Base-by-base conservation (phyloP, 2,797 vertebrate species). In the Enteromius afrohamiltoni region DNA sequence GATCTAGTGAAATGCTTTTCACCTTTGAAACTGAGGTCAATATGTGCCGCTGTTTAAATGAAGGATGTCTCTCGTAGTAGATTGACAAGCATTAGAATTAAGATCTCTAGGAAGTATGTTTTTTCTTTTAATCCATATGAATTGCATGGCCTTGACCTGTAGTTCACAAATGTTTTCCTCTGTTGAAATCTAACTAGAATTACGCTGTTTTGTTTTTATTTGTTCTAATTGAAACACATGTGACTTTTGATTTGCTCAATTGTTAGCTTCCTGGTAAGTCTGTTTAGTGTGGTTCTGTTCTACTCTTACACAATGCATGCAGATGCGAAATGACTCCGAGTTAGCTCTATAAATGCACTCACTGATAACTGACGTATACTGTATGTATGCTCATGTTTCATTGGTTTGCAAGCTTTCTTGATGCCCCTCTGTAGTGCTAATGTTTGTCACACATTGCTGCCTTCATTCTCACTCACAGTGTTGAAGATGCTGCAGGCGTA, bases 391-490 rank as follows among this genome's bases (percentile, higher is more conserved):
- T 89, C 87, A 87, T 94, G 91, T 93, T 88, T 92, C 90, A 85
- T 60, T 85, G 87, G 91, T 93, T 94, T 95, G 83, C 88, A 88
- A 85, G 83, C 84, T 92, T 85, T 89, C 89, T 91, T 93, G 88
- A 89, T 94, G 92, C 93, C 89, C 87, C 89, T 74, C 83, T 92
- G 91, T 92, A 92, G 93, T 94, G 88, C 91, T 91, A 91, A 93
- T 88, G 86, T 91, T 95, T 93, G 92, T 93, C 91, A 93, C 97
- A 98, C 96, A 96, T 94, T 96, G 94, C 97, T 98, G 95, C 97
- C 97, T 99, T 98, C 97, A 97, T 99, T 99, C 97, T 98, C 94
- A 96, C 97, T 98, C 97, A 99, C 97, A 99, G 97, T 97, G 97
- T 96, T 98, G 98, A 98, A 98, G 98, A 98, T 95, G 96, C 97